Base-by-base conservation (phyloP, 2,797 vertebrate species). In the Octomys mimax region DNA sequence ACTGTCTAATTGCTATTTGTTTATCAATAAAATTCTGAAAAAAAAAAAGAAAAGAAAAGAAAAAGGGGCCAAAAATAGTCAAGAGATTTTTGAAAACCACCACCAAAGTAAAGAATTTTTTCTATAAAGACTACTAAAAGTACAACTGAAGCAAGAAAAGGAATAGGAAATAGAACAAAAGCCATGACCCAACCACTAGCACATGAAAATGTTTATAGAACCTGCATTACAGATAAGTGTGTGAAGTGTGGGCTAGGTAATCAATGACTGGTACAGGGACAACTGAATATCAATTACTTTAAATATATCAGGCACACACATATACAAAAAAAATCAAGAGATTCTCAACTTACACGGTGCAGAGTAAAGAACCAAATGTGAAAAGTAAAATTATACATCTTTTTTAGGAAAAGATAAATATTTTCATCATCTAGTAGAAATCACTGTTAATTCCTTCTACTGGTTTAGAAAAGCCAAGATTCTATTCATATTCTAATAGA, bases 41-140 rank as follows among this genome's bases (percentile, higher is more conserved):
- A n/a, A n/a, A n/a, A n/a, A n/a, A n/a, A n/a, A n/a, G n/a, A n/a
- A n/a, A n/a, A n/a, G n/a, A 73, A 87, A 92, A 85, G 42, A 42
- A 42, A 49, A 49, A 49, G 49, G 49, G 49, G 52, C 12, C 3
- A 13, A 14, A 54, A 54, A 54, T 39, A 21, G 64, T 9, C 6
- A 89, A 64, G 64, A 84, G 42, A 59, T 57, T 81, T 81, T 59
- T 86, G 24, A 89, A 81, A 92, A 85, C 36, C 71, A 71, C 24
- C 19, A 57, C 57, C 73, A 85, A 88, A 13, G 33, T 36, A 39
- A 87, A 77, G 4, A 6, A 19, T 3, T 19, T 54, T 88, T 93
- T 33, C 52, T n/a, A 57, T 3, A 21, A 66, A 91, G 46, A n/a
- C 12, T 39, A 77, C 0, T 36, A 5, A 87, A 83, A 89, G 28